Percentiles rank a stretch among this genome's conserved stretches.
Evolutionary conservation across 2,797 vertebrate species (phyloP).

Genomic region (Amblyopsis hoosieri): DNA sequence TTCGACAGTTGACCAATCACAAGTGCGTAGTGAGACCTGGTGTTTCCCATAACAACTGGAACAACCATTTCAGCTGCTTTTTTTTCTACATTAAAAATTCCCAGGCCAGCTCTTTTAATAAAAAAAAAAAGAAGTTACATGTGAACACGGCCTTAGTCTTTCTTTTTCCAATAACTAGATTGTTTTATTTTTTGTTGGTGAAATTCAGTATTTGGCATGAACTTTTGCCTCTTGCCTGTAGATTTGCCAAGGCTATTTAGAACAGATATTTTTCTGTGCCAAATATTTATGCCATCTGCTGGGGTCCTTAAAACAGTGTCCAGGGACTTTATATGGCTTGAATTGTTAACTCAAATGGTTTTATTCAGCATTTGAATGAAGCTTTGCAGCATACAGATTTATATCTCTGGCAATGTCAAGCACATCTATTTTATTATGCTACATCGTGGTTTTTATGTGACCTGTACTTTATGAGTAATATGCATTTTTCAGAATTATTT

Average conservation of each 20-base stretch:
- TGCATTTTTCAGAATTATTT: slow-evolving; percentile 53
- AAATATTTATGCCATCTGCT: slow-evolving; percentile 82
- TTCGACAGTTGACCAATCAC: too few relatives aligned
- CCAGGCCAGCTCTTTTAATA: too few relatives aligned
- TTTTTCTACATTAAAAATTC: too few relatives aligned
- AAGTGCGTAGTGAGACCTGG: too few relatives aligned
- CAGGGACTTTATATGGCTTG: slow-evolving; percentile 77
- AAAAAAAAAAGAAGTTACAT: background rate
- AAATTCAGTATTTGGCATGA: slow-evolving; percentile 76
- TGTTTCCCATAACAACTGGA: too few relatives aligned
- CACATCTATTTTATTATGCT: slow-evolving; percentile 63
- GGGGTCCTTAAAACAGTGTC: slow-evolving; percentile 77
- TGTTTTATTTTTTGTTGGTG: slow-evolving; percentile 43
- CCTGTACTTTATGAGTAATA: slow-evolving; percentile 54
- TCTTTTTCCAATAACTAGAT: slow-evolving; percentile 54
- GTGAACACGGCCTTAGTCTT: slow-evolving; percentile 58
- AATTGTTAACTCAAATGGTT: slow-evolving; percentile 76
- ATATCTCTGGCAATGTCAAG: slow-evolving; percentile 66
- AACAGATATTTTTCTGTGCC: slow-evolving; percentile 75
- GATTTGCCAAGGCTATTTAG: slow-evolving; percentile 78
- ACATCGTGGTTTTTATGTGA: slow-evolving; percentile 64
- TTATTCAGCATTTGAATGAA: slow-evolving; percentile 65
- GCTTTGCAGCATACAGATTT: slow-evolving; percentile 64
- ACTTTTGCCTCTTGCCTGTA: slow-evolving; percentile 78
- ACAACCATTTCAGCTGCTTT: too few relatives aligned